Base-by-base conservation (phyloP, 1,140 invertebrate genomes). In the Drosophila obscura region DNA sequence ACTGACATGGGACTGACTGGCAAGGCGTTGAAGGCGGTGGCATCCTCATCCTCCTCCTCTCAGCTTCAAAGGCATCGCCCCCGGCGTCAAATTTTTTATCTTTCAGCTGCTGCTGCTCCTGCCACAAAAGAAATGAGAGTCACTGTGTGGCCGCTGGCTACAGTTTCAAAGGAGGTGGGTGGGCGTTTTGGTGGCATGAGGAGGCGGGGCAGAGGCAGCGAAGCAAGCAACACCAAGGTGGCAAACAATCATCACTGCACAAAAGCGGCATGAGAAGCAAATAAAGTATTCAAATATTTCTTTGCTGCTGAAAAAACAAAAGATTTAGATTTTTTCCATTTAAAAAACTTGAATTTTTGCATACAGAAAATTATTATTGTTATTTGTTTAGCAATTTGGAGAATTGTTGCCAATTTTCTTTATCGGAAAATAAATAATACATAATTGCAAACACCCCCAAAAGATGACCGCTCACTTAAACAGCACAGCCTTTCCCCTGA, bases 1-100 rank as follows among this genome's bases (percentile, higher is more conserved):
- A 64, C 64, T 67, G 82, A 64, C 77, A 74, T 48, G 61, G 49
- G 56, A 26, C 35, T 39, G 35, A 19, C 52, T 62, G 81, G 52
- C 68, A 65, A 77, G 82, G 81, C 82, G 81, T 76, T 87, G 77
- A 81, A 82, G 63, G 48, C 55, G 53, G 63, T 57, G 35, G 11
- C 35, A 13, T 0, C 26, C 26, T 7, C 26, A 1, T 7, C 26
- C 26, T 26, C 35, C 11, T 35, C 11, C 35, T 39, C 35, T 39
- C 9, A 13, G 11, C 82, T 65, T 85, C 82, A 85, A 85, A 85
- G 83, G 71, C 69, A 58, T 45, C 60, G 65, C 78, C 78, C 41
- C 46, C 44, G 77, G 74, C 78, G 51, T 24, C 26, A 64, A 85
- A 45, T 61, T 51, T 68, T 51, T 28, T 75, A 58, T 64, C 24